Percentiles rank a stretch among this genome's conserved stretches.
Conservation (phyloP, 2,113 vertebrate genomes). For the Rostratula benghalensis region DNA sequence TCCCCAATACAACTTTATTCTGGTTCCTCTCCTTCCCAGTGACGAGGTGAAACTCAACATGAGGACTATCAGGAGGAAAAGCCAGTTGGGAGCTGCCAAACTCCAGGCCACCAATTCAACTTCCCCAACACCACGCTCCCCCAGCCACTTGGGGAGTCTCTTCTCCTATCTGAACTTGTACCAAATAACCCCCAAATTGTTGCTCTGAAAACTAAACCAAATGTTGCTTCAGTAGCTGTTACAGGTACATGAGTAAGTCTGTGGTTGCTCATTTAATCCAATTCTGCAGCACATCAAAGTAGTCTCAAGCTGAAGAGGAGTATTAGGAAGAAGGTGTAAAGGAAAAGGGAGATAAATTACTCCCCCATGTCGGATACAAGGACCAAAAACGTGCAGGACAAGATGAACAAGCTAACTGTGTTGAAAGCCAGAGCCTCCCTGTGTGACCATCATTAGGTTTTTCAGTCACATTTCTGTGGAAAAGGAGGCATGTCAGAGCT, state of each 20-base stretch:
- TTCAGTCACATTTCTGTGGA: background rate
- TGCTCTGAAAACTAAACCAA: background rate
- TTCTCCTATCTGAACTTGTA: background rate
- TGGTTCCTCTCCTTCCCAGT: background rate
- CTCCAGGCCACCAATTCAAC: background rate
- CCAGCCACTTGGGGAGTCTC: background rate
- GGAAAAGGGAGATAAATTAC: background rate
- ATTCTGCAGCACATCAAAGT: background rate
- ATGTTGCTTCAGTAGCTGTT: background rate
- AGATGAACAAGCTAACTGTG: background rate
- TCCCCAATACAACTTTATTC: background rate
- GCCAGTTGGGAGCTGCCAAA: background rate
- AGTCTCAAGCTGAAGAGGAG: background rate
- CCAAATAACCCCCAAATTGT: background rate
- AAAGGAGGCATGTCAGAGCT: background rate
- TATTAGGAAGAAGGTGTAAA: background rate
- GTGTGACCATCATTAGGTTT: background rate
- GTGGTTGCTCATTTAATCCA: background rate
- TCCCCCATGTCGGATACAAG: background rate
- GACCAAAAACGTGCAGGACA: background rate
- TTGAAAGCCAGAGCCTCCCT: background rate
- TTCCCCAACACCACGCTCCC: accelerated
- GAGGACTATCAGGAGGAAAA: accelerated
- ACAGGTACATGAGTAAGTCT: background rate
- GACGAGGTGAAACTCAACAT: background rate